Evolutionary conservation across 23 tunicate species (phyloP), one percentile per base, ranked within the genome.

Genomic region (Phallusia fumigata): DNA sequence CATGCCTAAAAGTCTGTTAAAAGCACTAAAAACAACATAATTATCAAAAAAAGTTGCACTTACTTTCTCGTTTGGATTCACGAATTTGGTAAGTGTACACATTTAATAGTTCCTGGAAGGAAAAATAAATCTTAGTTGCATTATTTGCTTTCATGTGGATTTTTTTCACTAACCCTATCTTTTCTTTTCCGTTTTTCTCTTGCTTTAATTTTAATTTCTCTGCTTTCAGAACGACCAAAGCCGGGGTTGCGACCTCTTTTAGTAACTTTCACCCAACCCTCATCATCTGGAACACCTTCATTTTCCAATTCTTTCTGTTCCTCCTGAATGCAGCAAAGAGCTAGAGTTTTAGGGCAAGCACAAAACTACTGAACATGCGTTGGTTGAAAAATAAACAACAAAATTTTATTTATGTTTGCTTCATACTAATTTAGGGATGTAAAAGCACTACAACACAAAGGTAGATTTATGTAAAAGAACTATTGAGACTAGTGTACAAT

Each of bases 261-360:
- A 5, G 89, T 90, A 36, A 90, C 95, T 75, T 85, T 90, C 0
- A 85, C 73, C 95, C 95, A 90, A 0, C 95, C 95, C 15, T 90
- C 95, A 28, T 90, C 86, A 78, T 90, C 95, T 6, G 83, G 83
- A n/a, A 65, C 76, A n/a, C 75, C 90, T 19, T 51, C 83, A 15
- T 21, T 65, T 0, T 36, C 64, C 19, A 81, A 47, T 78, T 81
- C 89, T 72, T 90, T 73, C 0, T 53, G 69, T 32, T 86, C 89
- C 72, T 83, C 75, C 83, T 84, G 36, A 80, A 78, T 26, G 33
- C 26, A 33, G 31, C 28, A 75, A 6, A 33, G 15, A 75, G n/a
- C n/a, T n/a, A n/a, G n/a, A n/a, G n/a, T n/a, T n/a, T n/a, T n/a
- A n/a, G 10, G 10, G 10, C 47, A 40, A 40, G 10, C 47, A 33